Conservation (phyloP, 2,113 vertebrate species). For the Anser cygnoides region DNA sequence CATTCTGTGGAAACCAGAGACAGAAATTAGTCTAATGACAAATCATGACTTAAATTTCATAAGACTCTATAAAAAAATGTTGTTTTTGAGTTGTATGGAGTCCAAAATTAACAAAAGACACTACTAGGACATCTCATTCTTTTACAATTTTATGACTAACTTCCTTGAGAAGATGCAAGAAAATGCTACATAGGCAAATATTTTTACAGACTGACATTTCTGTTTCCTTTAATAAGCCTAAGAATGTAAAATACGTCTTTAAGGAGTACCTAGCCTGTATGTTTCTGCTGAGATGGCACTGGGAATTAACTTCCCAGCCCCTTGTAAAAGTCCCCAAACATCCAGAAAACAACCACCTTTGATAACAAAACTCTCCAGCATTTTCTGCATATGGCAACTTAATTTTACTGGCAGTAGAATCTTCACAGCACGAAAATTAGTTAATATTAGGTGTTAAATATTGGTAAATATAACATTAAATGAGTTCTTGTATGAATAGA, state of each 20-base stretch:
- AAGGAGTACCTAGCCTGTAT: constrained; percentile 28
- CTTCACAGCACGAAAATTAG: background rate
- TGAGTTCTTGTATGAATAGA: background rate
- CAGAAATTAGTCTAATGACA: background rate
- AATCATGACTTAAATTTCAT: background rate
- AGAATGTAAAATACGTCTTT: constrained; percentile 35
- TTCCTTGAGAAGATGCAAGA: background rate
- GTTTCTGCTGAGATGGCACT: background rate
- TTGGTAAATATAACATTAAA: background rate
- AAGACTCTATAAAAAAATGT: background rate
- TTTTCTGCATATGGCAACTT: background rate
- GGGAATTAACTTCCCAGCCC: constrained; percentile 5
- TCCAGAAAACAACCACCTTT: background rate
- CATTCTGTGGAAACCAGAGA: background rate
- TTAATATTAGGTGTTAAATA: background rate
- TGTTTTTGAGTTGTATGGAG: background rate
- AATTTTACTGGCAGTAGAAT: background rate
- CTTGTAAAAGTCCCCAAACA: background rate
- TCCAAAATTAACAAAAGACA: background rate
- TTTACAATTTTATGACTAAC: background rate
- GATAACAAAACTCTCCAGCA: background rate
- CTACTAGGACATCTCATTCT: background rate
- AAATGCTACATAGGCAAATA: background rate
- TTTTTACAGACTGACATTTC: constrained; percentile 18
- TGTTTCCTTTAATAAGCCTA: constrained; percentile 44